A percentile compares a stretch with the other conserved stretches of the same genome.
Conservation (phyloP, 2,113 vertebrate genomes). For the Paramisgurnus dabryanus region DNA sequence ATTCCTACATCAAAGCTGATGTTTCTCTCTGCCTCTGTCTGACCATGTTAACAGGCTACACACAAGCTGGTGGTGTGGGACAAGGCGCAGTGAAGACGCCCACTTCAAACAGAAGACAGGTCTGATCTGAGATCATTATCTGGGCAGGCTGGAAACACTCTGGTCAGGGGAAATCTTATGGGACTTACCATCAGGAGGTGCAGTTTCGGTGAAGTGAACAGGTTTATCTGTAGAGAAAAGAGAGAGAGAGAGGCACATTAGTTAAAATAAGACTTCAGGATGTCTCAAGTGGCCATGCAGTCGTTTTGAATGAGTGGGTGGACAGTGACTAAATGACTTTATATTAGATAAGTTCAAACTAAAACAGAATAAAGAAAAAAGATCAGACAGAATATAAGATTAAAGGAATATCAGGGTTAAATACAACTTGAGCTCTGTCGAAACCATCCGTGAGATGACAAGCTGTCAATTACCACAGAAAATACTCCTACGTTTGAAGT, state of each 20-base stretch:
- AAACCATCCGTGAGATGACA: background rate
- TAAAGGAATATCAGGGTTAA: conserved; percentile 16
- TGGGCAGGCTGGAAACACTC: conserved; percentile 47
- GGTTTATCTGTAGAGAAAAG: conserved; percentile 89
- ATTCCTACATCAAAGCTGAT: conserved; percentile 69
- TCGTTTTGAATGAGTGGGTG: conserved; percentile 56
- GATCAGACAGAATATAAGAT: conserved; percentile 37
- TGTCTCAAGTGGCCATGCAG: conserved; percentile 55
- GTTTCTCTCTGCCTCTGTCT: conserved; percentile 12
- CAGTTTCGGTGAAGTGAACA: conserved; percentile 81
- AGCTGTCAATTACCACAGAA: background rate
- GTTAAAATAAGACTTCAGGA: conserved; percentile 60
- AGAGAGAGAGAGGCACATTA: conserved; percentile 65
- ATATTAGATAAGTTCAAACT: conserved; percentile 38
- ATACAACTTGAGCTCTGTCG: conserved; percentile 16
- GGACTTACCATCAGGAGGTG: conserved; percentile 90
- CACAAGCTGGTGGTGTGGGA: background rate
- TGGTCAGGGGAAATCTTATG: conserved; percentile 55
- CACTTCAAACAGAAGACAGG: conserved; percentile 62
- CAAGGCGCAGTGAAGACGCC: conserved; percentile 3
- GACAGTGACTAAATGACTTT: conserved; percentile 34
- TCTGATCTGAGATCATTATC: conserved; percentile 61
- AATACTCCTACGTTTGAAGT: background rate
- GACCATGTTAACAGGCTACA: conserved; percentile 23
- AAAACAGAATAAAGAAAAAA: conserved; percentile 36